phyloP scores from a whole-genome alignment of 2,888 invertebrate species.

The Himalopsyche kuldschensis region DNA sequence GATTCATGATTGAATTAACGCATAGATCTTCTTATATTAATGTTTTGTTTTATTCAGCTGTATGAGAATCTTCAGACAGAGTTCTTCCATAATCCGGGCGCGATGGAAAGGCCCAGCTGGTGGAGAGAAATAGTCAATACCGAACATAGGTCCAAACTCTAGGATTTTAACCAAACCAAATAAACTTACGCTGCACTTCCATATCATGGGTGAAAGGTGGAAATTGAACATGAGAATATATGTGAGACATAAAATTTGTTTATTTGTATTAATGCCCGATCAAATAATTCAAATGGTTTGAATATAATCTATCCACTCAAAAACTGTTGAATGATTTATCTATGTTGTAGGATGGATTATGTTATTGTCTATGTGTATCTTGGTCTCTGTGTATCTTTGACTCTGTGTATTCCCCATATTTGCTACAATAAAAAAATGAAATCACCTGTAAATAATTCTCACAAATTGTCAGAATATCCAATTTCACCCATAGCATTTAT shows the following conservation, averaged over 20 bases:
- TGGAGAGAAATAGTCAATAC: conserved; percentile 64
- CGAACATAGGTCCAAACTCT: conserved; percentile 39
- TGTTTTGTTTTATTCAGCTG: conserved; percentile 54
- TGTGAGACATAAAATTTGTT: too few relatives aligned
- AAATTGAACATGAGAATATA: too few relatives aligned
- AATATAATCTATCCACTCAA: too few relatives aligned
- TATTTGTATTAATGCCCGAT: too few relatives aligned
- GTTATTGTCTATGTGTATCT: too few relatives aligned
- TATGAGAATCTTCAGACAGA: conserved; percentile 74
- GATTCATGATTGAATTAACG: not conserved
- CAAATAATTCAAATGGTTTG: too few relatives aligned
- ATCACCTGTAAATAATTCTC: too few relatives aligned
- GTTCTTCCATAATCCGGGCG: conserved; percentile 69
- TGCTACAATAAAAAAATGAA: too few relatives aligned
- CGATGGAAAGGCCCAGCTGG: conserved; percentile 73
- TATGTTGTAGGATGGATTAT: too few relatives aligned
- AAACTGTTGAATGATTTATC: too few relatives aligned
- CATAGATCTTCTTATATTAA: not conserved
- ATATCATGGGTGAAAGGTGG: not conserved
- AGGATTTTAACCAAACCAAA: conserved; percentile 1
- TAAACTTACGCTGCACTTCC: not conserved
- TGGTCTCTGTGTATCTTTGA: too few relatives aligned
- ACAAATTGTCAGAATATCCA: not conserved
- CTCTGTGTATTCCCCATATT: too few relatives aligned
- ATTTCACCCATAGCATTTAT: not conserved